Conservation (phyloP, 2,888 invertebrate species). For the Dynastes tityus region DNA sequence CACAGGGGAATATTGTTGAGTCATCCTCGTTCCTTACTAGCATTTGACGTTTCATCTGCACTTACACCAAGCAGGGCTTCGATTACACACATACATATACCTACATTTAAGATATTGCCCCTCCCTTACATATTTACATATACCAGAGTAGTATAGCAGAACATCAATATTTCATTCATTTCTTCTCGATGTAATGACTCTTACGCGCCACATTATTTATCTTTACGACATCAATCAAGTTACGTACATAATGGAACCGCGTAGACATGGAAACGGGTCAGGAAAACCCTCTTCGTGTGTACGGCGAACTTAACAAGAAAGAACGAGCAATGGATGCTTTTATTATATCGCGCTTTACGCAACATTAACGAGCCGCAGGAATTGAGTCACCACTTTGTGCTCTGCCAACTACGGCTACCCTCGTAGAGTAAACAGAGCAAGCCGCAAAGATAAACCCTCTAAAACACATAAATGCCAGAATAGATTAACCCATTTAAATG, state of each 20-base stretch:
- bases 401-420: constrained; percentile 13
- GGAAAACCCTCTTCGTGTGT: background rate
- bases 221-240: constrained; percentile 39
- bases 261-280: constrained; percentile 24
- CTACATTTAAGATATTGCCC: background rate
- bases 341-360: constrained; percentile 45
- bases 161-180: background rate
- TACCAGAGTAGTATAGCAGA: background rate
- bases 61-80: no score
- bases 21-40: background rate
- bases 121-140: background rate
- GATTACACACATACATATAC: no score
- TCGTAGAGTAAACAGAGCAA: constrained; percentile 30
- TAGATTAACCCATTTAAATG: constrained; percentile 38
- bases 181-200: constrained; percentile 1
- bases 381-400: constrained; percentile 28
- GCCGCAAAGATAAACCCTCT: constrained; percentile 28
- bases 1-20: constrained; percentile 7
- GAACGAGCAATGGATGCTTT: constrained; percentile 31
- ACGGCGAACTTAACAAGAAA: constrained; percentile 13
- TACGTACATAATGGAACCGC: background rate
- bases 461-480: constrained; percentile 44
- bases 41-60: no score
- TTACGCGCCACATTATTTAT: constrained; percentile 11
- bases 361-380: constrained; percentile 38